Evolutionary conservation across 2,797 vertebrate species (phyloP), one percentile per base, ranked within the genome.

Genomic region (Alauda arvensis): DNA sequence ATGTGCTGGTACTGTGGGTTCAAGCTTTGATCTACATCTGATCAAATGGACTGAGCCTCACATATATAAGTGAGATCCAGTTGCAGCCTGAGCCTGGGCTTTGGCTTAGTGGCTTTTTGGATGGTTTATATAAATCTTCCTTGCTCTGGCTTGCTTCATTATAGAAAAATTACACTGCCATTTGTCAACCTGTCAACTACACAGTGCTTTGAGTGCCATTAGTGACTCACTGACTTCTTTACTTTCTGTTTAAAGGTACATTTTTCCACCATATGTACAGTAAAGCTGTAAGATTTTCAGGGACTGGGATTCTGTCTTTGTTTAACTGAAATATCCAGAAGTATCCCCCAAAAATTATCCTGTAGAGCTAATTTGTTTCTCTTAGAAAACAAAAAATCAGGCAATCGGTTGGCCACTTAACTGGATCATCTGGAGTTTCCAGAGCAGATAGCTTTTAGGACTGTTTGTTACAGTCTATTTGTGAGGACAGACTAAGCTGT

Each of bases 41-140:
- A 33, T 60, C 25, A 62, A 65, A 19, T 31, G 28, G 21, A 39
- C 34, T 56, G 43, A 67, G 14, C 24, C 40, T 59, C 26, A 12
- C 23, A 4, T 0, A 0, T 3, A 1, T 10, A 3, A n/a, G n/a
- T 53, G 66, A 78, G 17, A 42, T 48, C 29, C 28, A 7, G 12
- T 20, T 76, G 37, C 16, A 81, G 29, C 43, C 20, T 63, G 63
- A 40, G 10, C n/a, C 6, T 16, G 43, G 42, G 7, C 25, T 29
- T 14, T 69, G 34, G 8, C 53, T 75, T 83, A 3, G 17, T 56
- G 7, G 40, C 84, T 60, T 76, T 63, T 55, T 53, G 25, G 25
- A 39, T 56, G 34, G 31, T 45, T 83, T 81, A 18, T 34, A 33
- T 70, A 65, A 79, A 51, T 51, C 13, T 74, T 70, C 19, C 20